These are phyloP conservation scores for Eugnorisma glareosa DNA, from an alignment of 2,888 invertebrate genomes.

Conservation along the genomic window DNA sequence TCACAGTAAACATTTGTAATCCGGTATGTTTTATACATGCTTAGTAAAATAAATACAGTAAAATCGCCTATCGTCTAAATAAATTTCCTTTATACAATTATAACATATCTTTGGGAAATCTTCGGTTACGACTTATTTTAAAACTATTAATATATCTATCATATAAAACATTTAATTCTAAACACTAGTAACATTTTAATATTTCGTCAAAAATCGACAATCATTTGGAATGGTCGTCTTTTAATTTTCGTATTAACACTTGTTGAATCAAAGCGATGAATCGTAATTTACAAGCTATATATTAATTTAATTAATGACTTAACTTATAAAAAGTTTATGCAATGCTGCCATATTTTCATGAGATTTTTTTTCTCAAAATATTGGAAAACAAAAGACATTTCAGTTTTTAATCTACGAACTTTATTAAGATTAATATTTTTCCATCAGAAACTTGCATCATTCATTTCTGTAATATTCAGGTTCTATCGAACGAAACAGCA, in stretches of 20 bases:
- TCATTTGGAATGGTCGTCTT: slow-evolving; percentile 69
- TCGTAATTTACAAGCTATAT: slow-evolving; percentile 43
- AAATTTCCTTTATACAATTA: slow-evolving; percentile 51
- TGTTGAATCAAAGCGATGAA: slow-evolving; percentile 60
- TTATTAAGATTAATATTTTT: slow-evolving; percentile 30
- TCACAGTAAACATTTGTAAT: slow-evolving; percentile 13
- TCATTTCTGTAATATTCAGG: slow-evolving; percentile 36
- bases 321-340: slow-evolving; percentile 48
- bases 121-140: slow-evolving; percentile 60
- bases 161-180: slow-evolving; percentile 71
- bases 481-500: slow-evolving; percentile 66
- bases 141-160: slow-evolving; percentile 59
- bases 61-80: slow-evolving; percentile 46
- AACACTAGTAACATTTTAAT: slow-evolving; percentile 66
- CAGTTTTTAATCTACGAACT: slow-evolving; percentile 37
- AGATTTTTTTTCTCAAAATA: slow-evolving; percentile 29
- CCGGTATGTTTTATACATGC: slow-evolving; percentile 2
- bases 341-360: slow-evolving; percentile 62
- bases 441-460: slow-evolving; percentile 25
- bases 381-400: slow-evolving; percentile 23
- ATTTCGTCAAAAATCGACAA: slow-evolving; percentile 66
- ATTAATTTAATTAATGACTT: slow-evolving; percentile 40
- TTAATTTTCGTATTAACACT: slow-evolving; percentile 39
- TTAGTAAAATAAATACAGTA: slow-evolving; percentile 45
- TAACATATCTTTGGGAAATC: slow-evolving; percentile 68